Evolutionary conservation across 2,888 invertebrate species (phyloP).

Genomic region (Tetragonula carbonaria): DNA sequence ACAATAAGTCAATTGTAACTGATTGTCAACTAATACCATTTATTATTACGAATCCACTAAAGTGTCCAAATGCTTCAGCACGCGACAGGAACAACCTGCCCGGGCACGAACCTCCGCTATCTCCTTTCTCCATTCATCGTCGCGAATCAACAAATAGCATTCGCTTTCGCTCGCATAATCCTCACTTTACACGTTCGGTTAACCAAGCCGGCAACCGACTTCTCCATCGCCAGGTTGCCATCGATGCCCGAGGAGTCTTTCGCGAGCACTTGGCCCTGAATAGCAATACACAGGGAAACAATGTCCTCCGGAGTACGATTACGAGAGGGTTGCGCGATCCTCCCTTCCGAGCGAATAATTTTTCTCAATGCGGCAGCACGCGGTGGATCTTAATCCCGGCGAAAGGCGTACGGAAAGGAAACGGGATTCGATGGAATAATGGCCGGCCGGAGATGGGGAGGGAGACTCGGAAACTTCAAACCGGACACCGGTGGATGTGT

Average conservation of each 20-base stretch:
- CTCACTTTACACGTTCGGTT: constrained; percentile 29
- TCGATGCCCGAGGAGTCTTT: constrained; percentile 32
- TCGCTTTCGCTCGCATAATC: not conserved
- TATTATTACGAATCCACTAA: not conserved
- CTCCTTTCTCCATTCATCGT: not conserved
- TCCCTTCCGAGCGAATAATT: constrained; percentile 66
- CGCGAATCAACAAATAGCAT: not conserved
- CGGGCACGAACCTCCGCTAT: not conserved
- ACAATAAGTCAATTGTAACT: not conserved
- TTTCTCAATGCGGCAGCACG: constrained; percentile 65
- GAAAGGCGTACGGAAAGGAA: constrained; percentile 46
- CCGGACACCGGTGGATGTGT: constrained; percentile 67
- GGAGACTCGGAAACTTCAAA: constrained; percentile 39
- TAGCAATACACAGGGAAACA: constrained; percentile 51
- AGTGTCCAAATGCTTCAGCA: not conserved
- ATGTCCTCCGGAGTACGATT: constrained; percentile 38
- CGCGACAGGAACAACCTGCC: not conserved
- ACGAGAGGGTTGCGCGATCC: constrained; percentile 41
- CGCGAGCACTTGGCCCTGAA: constrained; percentile 41
- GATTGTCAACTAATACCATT: not conserved
- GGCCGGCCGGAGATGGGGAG: not conserved
- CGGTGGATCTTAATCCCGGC: constrained; percentile 64
- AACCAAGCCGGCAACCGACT: constrained; percentile 15
- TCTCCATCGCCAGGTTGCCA: not conserved
- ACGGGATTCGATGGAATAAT: not conserved